phyloP scores from a whole-genome alignment of 2,888 invertebrate genomes.

The Omphaloscelis lunosa region DNA sequence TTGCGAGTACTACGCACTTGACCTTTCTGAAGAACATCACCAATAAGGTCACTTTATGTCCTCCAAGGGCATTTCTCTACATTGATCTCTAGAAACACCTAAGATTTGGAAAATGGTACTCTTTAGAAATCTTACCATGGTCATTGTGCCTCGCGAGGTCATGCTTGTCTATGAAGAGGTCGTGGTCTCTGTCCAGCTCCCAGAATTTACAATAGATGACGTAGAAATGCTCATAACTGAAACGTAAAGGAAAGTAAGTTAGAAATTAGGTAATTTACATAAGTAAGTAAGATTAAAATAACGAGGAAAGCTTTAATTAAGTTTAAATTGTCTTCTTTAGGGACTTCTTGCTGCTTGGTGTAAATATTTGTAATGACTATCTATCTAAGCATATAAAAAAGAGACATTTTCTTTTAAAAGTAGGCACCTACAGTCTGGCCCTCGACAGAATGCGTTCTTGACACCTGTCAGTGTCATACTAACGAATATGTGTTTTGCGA shows the following conservation, averaged over 20 bases:
- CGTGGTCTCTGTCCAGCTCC: slow-evolving; percentile 99
- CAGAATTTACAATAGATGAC: slow-evolving; percentile 99
- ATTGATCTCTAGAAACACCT: background rate
- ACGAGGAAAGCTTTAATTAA: background rate
- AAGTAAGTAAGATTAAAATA: background rate
- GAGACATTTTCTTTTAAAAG: background rate
- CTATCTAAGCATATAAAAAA: background rate
- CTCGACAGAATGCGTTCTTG: no score
- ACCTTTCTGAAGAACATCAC: no score
- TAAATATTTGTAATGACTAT: background rate
- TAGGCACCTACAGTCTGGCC: background rate
- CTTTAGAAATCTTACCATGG: slow-evolving; percentile 92
- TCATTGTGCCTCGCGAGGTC: slow-evolving; percentile 99
- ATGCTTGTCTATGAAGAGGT: slow-evolving; percentile 97
- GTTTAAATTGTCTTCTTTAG: background rate
- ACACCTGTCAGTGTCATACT: no score
- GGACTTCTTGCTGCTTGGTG: background rate
- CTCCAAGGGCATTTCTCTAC: background rate
- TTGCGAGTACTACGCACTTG: no score
- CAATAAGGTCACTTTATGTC: no score
- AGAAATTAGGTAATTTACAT: background rate
- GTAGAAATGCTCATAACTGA: slow-evolving; percentile 99
- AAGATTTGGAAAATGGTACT: background rate
- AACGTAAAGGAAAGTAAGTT: slow-evolving; percentile 77
- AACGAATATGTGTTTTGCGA: no score